phyloP scores from a whole-genome alignment of 2,113 vertebrate species.

The Strigops habroptila region DNA sequence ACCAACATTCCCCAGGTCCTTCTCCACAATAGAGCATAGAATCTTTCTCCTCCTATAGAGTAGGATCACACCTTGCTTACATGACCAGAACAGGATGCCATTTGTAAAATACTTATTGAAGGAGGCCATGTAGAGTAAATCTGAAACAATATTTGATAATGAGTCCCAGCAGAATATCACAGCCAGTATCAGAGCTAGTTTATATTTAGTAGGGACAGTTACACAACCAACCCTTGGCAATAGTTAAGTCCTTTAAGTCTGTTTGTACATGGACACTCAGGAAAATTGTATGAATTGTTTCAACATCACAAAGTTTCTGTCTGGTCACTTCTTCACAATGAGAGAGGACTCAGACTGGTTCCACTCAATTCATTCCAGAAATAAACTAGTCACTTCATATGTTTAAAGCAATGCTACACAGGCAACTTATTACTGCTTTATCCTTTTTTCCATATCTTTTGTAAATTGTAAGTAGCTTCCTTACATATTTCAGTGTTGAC shows the following conservation, averaged over 20 bases:
- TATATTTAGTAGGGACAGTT: background rate
- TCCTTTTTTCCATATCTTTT: background rate
- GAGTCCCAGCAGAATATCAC: background rate
- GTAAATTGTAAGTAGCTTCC: background rate
- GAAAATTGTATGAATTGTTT: background rate
- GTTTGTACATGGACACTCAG: background rate
- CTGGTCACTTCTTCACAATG: background rate
- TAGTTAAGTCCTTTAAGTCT: background rate
- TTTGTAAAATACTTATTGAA: background rate
- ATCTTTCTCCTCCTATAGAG: background rate
- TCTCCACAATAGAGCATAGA: background rate
- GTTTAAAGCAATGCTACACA: background rate
- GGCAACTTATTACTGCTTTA: accelerated
- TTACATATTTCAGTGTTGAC: background rate
- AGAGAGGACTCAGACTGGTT: background rate
- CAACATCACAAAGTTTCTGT: background rate
- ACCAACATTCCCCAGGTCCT: background rate
- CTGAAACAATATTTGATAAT: background rate
- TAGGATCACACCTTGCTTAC: background rate
- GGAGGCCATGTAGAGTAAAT: background rate
- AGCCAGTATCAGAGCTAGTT: background rate
- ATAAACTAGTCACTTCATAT: background rate
- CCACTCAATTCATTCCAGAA: background rate
- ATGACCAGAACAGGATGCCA: background rate
- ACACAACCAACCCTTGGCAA: background rate